Evolutionary conservation across 2,113 vertebrate species (phyloP).

Genomic region (Noctilio leporinus): DNA sequence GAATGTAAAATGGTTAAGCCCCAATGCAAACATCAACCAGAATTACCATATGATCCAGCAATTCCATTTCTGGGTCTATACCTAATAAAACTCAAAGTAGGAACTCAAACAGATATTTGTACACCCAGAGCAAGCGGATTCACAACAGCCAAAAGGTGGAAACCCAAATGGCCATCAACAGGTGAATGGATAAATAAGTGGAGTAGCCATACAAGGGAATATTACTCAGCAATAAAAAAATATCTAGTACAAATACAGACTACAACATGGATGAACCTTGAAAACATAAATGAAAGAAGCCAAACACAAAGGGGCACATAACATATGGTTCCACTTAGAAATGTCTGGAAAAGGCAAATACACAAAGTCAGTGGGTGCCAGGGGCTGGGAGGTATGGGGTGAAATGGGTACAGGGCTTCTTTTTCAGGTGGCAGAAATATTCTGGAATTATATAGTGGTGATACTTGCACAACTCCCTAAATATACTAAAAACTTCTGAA

Average conservation of each 20-base stretch:
- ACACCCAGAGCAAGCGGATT: background rate
- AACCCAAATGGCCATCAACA: background rate
- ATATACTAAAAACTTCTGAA: background rate
- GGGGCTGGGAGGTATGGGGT: background rate
- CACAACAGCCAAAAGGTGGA: background rate
- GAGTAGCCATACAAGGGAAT: background rate
- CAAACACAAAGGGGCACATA: background rate
- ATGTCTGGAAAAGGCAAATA: background rate
- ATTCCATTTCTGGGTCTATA: background rate
- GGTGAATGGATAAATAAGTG: background rate
- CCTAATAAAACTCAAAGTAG: background rate
- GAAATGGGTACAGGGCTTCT: background rate
- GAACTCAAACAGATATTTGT: background rate
- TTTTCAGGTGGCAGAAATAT: background rate
- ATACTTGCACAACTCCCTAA: background rate
- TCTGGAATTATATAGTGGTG: background rate
- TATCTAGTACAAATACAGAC: background rate
- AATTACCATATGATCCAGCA: background rate
- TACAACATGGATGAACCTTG: background rate
- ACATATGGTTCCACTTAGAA: background rate
- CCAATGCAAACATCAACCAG: background rate
- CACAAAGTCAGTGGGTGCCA: background rate
- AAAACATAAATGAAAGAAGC: background rate
- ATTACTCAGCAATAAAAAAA: background rate
- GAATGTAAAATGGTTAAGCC: background rate